Conservation (phyloP, 2,797 vertebrate genomes). For the Amblyopsis hoosieri region DNA sequence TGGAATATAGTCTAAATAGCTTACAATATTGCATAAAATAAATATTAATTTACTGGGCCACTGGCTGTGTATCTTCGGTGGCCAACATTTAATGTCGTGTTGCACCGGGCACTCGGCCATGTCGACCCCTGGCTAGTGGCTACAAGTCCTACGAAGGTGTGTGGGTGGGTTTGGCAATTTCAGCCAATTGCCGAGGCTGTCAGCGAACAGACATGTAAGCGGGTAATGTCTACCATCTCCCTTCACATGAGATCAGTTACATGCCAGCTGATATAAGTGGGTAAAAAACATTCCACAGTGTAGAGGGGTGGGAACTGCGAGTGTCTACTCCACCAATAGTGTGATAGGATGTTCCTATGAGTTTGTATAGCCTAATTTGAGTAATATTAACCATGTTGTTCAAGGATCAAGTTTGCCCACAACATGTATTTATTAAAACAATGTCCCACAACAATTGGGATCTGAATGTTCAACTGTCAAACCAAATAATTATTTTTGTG, state of each 20-base stretch:
- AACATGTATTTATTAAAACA: constrained; percentile 52
- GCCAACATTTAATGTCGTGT: no score
- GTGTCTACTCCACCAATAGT: constrained; percentile 59
- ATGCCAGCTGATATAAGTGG: constrained; percentile 30
- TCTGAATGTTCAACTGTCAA: constrained; percentile 19
- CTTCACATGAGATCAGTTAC: constrained; percentile 41
- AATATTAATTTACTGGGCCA: no score
- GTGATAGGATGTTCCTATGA: constrained; percentile 10
- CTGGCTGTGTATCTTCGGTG: no score
- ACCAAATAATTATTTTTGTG: neutral
- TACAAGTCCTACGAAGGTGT: neutral
- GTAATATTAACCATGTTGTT: constrained; percentile 23
- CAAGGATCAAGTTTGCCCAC: constrained; percentile 38
- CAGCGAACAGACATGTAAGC: neutral
- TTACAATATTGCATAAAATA: no score
- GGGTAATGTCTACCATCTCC: constrained; percentile 8
- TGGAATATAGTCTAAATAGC: no score
- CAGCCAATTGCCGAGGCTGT: constrained; percentile 34
- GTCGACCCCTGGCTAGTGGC: neutral
- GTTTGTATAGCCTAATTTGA: no score
- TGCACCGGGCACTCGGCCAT: neutral
- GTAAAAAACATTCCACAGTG: constrained; percentile 18
- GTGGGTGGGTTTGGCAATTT: constrained; percentile 36
- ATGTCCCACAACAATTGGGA: constrained; percentile 12
- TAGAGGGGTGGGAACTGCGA: constrained; percentile 13